Percentiles rank a stretch among this genome's conserved stretches.
phyloP scores from a whole-genome alignment of 2,797 vertebrate genomes.

The Syncerus caffer region DNA sequence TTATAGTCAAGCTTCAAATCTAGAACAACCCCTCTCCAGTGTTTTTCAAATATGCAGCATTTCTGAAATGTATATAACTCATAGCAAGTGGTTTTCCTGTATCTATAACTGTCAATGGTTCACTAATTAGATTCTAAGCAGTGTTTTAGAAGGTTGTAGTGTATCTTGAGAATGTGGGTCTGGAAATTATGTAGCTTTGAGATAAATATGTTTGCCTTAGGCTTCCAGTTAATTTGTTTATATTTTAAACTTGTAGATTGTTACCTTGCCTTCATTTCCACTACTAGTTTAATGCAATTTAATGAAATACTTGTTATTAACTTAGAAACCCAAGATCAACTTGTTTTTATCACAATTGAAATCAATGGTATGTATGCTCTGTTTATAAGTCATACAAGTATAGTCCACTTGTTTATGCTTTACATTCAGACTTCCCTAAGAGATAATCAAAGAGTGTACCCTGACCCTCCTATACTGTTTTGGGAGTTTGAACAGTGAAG shows the following conservation, averaged over 20 bases:
- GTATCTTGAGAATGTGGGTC: background rate
- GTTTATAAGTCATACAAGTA: background rate
- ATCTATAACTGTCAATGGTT: background rate
- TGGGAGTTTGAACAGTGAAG: background rate
- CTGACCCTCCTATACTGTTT: background rate
- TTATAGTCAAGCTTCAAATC: slow-evolving; percentile 34
- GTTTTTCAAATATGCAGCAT: slow-evolving; percentile 10
- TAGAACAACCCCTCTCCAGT: background rate
- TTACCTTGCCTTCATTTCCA: background rate
- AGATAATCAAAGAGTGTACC: background rate
- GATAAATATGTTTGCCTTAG: background rate
- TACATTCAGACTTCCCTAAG: background rate
- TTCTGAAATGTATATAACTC: slow-evolving; percentile 23
- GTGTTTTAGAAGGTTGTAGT: slow-evolving; percentile 19
- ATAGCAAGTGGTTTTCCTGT: background rate
- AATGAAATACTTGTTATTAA: background rate
- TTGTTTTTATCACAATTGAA: background rate
- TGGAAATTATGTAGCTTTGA: slow-evolving; percentile 31
- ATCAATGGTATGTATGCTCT: background rate
- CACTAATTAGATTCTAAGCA: background rate
- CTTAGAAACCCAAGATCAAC: background rate
- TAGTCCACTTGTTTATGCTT: background rate
- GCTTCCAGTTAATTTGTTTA: slow-evolving; percentile 31
- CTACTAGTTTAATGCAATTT: background rate
- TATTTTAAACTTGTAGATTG: slow-evolving; percentile 29